A percentile compares a stretch with the other conserved stretches of the same genome.
Evolutionary conservation across 1,140 invertebrate genomes (phyloP).

Genomic region (Triops cancriformis): DNA sequence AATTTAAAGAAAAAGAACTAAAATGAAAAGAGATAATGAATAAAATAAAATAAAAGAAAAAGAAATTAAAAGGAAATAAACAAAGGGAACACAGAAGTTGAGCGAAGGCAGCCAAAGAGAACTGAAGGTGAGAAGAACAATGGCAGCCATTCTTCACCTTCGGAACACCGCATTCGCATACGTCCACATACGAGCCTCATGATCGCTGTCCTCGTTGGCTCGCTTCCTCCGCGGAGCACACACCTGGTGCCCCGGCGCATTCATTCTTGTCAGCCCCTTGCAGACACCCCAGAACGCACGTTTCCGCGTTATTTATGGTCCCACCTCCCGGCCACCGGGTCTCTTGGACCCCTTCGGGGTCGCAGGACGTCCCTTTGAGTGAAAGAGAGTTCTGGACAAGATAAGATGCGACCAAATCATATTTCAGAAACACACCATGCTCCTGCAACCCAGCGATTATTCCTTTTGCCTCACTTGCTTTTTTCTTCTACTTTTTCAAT

Average conservation of each 20-base stretch:
- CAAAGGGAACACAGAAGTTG: background rate
- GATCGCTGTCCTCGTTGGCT: no score
- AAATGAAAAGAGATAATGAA: no score
- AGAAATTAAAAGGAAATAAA: background rate
- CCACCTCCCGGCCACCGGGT: background rate
- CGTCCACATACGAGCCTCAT: no score
- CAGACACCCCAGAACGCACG: background rate
- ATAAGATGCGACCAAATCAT: background rate
- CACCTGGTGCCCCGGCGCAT: background rate
- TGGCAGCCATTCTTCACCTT: background rate
- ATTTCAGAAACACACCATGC: background rate
- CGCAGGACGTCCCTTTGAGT: no score
- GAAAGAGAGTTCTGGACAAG: background rate
- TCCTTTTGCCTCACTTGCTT: no score
- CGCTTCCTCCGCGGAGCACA: no score
- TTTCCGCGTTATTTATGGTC: background rate
- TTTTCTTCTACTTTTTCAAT: no score
- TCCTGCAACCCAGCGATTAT: background rate
- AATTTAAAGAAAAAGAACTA: no score
- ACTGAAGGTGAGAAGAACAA: background rate
- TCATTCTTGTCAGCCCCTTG: background rate
- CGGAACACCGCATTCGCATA: no score
- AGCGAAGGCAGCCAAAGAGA: no score
- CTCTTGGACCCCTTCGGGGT: no score
- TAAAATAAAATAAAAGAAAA: background rate